A percentile compares a stretch with the other conserved stretches of the same genome.
Conservation (phyloP, 2,888 invertebrate genomes). For the Watsonalla cultraria region DNA sequence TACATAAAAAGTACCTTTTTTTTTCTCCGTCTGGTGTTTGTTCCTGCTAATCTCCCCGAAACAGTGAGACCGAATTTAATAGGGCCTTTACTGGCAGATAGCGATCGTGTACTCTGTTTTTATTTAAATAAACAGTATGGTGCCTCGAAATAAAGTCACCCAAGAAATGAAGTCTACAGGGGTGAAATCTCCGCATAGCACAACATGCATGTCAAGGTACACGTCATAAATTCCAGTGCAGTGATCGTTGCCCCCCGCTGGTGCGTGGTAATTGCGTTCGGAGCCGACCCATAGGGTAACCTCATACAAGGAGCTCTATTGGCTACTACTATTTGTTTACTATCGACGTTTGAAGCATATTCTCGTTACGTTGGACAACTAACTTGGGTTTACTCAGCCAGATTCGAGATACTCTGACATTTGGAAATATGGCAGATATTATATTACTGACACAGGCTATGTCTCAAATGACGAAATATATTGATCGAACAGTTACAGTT, state of each 20-base stretch:
- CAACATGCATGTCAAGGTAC: constrained; percentile 17
- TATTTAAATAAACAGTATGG: neutral
- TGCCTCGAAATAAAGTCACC: neutral
- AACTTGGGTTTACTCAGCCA: no score
- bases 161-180: neutral
- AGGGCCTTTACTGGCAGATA: no score
- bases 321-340: constrained; percentile 52
- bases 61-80: no score
- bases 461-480: no score
- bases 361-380: neutral
- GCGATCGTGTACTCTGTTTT: no score
- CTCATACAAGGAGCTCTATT: constrained; percentile 26
- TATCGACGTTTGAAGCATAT: neutral
- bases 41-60: no score
- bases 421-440: no score
- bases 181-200: neutral
- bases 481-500: no score
- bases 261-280: constrained; percentile 48
- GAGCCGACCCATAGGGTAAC: constrained; percentile 4
- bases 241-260: constrained; percentile 37
- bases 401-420: no score
- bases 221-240: constrained; percentile 45
- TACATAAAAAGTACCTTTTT: no score
- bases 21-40: no score
- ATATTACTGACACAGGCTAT: no score